Evolutionary conservation across 2,888 invertebrate species (phyloP).

Genomic region (Stratiomys singularior): DNA sequence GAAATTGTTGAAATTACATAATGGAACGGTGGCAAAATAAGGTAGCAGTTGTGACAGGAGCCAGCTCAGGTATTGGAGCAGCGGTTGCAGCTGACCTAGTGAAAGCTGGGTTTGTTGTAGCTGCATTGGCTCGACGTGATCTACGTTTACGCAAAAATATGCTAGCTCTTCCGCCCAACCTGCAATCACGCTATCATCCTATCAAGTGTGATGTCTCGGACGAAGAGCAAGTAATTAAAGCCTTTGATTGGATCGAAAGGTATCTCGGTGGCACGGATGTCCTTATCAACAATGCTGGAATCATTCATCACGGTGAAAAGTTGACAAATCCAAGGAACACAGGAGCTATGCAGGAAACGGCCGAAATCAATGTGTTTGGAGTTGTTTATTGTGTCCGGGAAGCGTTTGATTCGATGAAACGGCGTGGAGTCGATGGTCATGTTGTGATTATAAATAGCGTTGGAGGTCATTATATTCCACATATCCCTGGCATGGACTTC

Average conservation of each 20-base stretch:
- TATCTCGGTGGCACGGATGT: constrained; percentile 69
- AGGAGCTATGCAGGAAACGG: constrained; percentile 59
- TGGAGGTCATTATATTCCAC: constrained; percentile 57
- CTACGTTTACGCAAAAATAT: neutral
- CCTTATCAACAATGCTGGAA: constrained; percentile 70
- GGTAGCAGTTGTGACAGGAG: constrained; percentile 66
- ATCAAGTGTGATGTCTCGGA: constrained; percentile 24
- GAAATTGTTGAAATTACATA: neutral
- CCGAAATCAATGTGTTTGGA: constrained; percentile 66
- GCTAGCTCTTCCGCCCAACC: neutral
- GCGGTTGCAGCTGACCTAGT: constrained; percentile 66
- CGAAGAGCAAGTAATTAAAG: constrained; percentile 65
- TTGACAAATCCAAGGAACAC: constrained; percentile 53
- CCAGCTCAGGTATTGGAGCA: constrained; percentile 72
- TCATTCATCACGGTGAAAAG: constrained; percentile 54
- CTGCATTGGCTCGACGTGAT: constrained; percentile 68
- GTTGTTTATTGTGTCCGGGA: constrained; percentile 64
- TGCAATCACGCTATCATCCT: neutral
- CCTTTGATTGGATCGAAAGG: constrained; percentile 67
- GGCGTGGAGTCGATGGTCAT: constrained; percentile 59
- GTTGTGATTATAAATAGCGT: constrained; percentile 66
- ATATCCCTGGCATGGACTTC: constrained; percentile 29
- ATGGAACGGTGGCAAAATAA: constrained; percentile 40
- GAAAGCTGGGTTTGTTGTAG: constrained; percentile 68
- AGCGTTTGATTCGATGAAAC: constrained; percentile 25